Evolutionary conservation across 2,797 vertebrate genomes (phyloP).

Genomic region (Emys orbicularis): DNA sequence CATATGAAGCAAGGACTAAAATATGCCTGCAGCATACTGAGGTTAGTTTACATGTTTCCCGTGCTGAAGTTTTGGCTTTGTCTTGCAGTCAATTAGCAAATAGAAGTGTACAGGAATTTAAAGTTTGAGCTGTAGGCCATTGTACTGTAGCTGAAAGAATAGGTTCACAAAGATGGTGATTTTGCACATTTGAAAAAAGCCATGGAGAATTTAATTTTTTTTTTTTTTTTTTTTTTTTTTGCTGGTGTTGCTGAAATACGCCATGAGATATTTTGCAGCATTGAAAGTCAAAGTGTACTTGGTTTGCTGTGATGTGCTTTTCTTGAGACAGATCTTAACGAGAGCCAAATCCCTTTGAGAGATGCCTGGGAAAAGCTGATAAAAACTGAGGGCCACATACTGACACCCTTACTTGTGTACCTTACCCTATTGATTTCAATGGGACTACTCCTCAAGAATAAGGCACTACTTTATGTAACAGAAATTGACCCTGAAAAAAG

Average conservation of each 20-base stretch:
- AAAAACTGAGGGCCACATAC: not conserved
- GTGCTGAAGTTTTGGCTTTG: not conserved
- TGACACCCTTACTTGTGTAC: not conserved
- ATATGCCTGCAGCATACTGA: not conserved
- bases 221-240: not conserved
- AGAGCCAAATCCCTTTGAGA: not conserved
- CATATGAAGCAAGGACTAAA: not conserved
- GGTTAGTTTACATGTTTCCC: not conserved
- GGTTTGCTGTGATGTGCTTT: not conserved
- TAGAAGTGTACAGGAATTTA: not conserved
- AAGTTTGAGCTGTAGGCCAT: not conserved
- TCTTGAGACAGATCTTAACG: not conserved
- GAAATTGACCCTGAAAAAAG: not conserved
- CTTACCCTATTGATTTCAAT: not conserved
- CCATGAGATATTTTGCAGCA: not conserved
- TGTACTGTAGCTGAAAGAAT: not conserved
- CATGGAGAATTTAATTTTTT: not conserved
- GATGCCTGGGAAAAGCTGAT: not conserved
- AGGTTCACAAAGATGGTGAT: not conserved
- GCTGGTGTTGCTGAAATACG: not conserved
- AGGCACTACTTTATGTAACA: not conserved
- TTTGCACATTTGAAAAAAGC: not conserved
- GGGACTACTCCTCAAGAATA: not conserved
- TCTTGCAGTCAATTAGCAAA: not conserved
- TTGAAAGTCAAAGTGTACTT: not conserved